Base-by-base conservation (phyloP, 2,113 vertebrate species). In the Amphiprion percula region DNA sequence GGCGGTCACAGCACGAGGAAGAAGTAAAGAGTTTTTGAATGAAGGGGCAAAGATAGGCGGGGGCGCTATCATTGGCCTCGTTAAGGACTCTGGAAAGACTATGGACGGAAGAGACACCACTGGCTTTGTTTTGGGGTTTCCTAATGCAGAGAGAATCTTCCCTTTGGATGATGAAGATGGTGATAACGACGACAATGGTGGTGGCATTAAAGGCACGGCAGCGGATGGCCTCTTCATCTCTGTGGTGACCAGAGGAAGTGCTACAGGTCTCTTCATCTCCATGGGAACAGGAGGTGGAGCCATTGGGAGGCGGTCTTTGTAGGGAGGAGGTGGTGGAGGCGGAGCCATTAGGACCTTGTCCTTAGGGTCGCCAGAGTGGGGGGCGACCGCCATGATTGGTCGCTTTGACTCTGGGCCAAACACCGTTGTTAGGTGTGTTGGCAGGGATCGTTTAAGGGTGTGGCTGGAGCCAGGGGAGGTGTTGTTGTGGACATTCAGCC, bases 321-420 rank as follows among this genome's bases (percentile, higher is more conserved):
- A 86, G 5, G 87, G 84, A 6, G 87, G 91, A 28, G 92, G 92
- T 1, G 91, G 87, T 14, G 93, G 90, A 4, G 93, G 93, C 44
- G 93, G 92, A 37, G 93, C 91, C 92, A 94, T 93, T 1, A 92
- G 79, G 16, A 83, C 67, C 59, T 91, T 92, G 53, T 93, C 90
- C 77, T 90, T 94, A 21, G 79, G 85, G 69, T 92, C 89, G 0
- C 91, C 91, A 2, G 88, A 83, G 64, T 90, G 90, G 5, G 91
- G 91, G 4, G 92, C 88, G 0, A 92, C 85, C 0, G 91, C 90
- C 91, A 93, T 91, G 46, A 93, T 77, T 7, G 90, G 91, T 26
- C 93, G 83, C 60, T 95, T 93, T 0, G 91, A 77, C 47, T 94
- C 94, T 0, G 91, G 90, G 68, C 85, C 83, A 3, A 91, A 83